These are phyloP conservation scores for Digitonthophagus gazella DNA, from an alignment of 2,888 invertebrate genomes.

Conservation along the genomic window DNA sequence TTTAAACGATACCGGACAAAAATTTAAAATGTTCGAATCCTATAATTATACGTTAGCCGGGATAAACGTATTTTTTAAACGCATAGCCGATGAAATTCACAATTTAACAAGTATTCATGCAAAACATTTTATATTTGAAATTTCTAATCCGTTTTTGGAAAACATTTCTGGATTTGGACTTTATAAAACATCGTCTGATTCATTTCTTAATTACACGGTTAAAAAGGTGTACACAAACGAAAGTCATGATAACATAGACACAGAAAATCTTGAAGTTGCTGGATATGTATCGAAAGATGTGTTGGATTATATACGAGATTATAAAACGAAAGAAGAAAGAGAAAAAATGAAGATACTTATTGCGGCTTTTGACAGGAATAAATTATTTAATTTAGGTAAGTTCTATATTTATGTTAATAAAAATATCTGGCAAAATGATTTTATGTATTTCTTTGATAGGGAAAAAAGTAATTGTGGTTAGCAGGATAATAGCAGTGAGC, in stretches of 20 bases:
- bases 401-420: too few relatives aligned
- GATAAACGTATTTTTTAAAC: constrained; percentile 23
- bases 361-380: constrained; percentile 8
- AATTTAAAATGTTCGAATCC: constrained; percentile 15
- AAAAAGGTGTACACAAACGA: constrained; percentile 11
- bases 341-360: constrained; percentile 18
- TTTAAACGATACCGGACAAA: not conserved
- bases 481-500: constrained; percentile 19
- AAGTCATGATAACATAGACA: constrained; percentile 1
- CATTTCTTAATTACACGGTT: constrained; percentile 21
- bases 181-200: constrained; percentile 8
- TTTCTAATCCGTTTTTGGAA: constrained; percentile 21
- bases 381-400: constrained; percentile 19
- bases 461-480: not conserved
- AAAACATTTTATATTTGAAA: constrained; percentile 18
- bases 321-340: constrained; percentile 17
- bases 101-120: constrained; percentile 13
- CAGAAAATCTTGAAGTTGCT: constrained; percentile 20
- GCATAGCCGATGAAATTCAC: constrained; percentile 16
- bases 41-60: constrained; percentile 20
- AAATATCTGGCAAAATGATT: too few relatives aligned
- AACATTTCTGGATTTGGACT: constrained; percentile 19
- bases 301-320: not conserved
- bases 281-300: constrained; percentile 21
- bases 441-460: too few relatives aligned